Conservation (phyloP, 2,797 vertebrate genomes). For the Sparus aurata region DNA sequence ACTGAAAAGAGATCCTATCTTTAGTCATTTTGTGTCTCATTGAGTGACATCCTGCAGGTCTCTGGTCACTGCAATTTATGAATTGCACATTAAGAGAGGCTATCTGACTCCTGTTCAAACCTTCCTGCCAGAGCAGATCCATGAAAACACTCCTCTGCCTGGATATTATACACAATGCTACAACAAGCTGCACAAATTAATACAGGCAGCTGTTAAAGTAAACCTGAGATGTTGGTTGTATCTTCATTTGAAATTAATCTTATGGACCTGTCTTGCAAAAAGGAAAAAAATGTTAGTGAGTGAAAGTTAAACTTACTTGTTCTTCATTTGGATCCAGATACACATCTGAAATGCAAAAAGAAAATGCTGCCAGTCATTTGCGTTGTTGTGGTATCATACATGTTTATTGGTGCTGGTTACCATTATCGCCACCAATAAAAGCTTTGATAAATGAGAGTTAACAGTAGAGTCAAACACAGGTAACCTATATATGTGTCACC, state of each 20-base stretch:
- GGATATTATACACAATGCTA: neutral
- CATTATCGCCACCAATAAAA: neutral
- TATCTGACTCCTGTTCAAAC: too few species aligned
- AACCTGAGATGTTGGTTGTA: neutral
- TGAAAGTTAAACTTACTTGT: slow-evolving; percentile 67
- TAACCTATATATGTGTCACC: neutral
- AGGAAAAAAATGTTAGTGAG: too few species aligned
- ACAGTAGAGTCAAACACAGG: neutral
- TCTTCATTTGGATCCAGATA: slow-evolving; percentile 87
- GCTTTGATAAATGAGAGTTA: neutral
- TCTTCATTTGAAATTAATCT: too few species aligned
- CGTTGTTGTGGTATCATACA: neutral
- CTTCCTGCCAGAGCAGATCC: too few species aligned
- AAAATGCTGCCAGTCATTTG: neutral
- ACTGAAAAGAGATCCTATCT: neutral
- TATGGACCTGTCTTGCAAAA: too few species aligned
- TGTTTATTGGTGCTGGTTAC: neutral
- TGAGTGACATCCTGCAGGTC: neutral
- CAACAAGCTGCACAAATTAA: neutral
- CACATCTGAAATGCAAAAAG: slow-evolving; percentile 80
- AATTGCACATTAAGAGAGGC: neutral
- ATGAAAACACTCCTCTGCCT: neutral
- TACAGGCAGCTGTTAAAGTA: neutral
- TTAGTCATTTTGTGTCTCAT: neutral
- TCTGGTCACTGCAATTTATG: neutral